Conservation (phyloP, 1,140 invertebrate genomes). For the Drosophila parvula region DNA sequence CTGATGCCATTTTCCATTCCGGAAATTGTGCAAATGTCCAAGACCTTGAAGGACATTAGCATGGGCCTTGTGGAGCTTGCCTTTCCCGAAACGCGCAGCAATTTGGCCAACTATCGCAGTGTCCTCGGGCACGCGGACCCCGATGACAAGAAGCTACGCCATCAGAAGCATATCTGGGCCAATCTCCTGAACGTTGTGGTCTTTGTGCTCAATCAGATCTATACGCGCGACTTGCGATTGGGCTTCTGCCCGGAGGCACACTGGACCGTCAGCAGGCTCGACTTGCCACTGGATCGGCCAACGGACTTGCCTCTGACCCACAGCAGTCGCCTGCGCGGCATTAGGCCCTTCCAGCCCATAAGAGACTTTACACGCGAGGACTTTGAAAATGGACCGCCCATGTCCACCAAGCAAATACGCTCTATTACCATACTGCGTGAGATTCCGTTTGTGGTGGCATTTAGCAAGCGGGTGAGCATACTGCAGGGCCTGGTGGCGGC, state of each 20-base stretch:
- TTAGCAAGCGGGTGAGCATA: slow-evolving; percentile 94
- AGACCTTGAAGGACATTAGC: slow-evolving; percentile 91
- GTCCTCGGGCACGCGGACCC: slow-evolving; percentile 82
- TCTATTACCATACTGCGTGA: slow-evolving; percentile 95
- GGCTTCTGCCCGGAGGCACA: slow-evolving; percentile 91
- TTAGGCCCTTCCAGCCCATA: slow-evolving; percentile 87
- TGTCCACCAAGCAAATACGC: slow-evolving; percentile 94
- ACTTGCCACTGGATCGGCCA: slow-evolving; percentile 87
- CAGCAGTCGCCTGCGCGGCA: slow-evolving; percentile 85
- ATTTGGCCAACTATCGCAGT: slow-evolving; percentile 83
- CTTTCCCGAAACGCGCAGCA: slow-evolving; percentile 91
- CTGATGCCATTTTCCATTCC: slow-evolving; percentile 83
- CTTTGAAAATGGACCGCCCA: slow-evolving; percentile 90
- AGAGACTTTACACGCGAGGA: slow-evolving; percentile 87
- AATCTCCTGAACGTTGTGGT: slow-evolving; percentile 86
- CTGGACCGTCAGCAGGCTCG: slow-evolving; percentile 90
- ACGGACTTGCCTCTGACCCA: slow-evolving; percentile 87
- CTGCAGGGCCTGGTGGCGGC: slow-evolving; percentile 89
- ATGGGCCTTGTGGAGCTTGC: slow-evolving; percentile 95
- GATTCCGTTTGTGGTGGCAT: slow-evolving; percentile 96
- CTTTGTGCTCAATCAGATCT: slow-evolving; percentile 90
- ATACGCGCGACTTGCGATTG: slow-evolving; percentile 90
- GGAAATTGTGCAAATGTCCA: slow-evolving; percentile 87
- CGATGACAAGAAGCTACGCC: slow-evolving; percentile 73
- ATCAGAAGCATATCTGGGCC: slow-evolving; percentile 85